A percentile compares a stretch with the other conserved stretches of the same genome.
These are phyloP conservation scores for Cheirogaleus medius DNA, from an alignment of 2,113 vertebrate genomes.

Conservation along the genomic window DNA sequence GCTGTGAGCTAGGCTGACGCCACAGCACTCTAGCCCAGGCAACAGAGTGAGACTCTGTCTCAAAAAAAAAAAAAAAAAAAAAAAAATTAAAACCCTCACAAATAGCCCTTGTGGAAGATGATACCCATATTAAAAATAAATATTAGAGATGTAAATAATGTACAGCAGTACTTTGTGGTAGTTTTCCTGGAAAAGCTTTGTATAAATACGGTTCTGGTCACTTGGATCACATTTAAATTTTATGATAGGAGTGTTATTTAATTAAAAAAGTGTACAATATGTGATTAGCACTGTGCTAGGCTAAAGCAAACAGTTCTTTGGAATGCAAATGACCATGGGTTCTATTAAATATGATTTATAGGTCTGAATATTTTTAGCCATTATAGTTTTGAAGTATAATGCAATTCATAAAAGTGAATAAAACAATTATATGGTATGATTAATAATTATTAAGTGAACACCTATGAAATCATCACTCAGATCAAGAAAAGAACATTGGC, in stretches of 20 bases:
- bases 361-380: background rate
- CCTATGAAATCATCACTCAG: background rate
- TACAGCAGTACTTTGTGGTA: background rate
- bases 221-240: background rate
- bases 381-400: slow-evolving; percentile 7
- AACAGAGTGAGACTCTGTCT: too few relatives aligned
- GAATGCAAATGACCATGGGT: slow-evolving; percentile 11
- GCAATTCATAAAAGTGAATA: background rate
- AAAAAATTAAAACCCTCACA: slow-evolving; percentile 6
- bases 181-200: background rate
- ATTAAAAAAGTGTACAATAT: background rate
- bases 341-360: background rate
- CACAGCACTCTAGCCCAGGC: too few relatives aligned
- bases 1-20: too few relatives aligned
- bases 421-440: background rate
- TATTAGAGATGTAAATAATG: background rate
- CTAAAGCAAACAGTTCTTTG: slow-evolving; percentile 27
- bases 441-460: background rate
- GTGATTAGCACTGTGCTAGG: background rate
- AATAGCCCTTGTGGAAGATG: background rate
- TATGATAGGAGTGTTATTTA: background rate
- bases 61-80: too few relatives aligned
- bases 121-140: background rate
- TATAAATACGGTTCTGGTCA: background rate
- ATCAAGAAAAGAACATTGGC: background rate